Conservation (phyloP, 2,797 vertebrate species). For the Protosalanx chinensis region DNA sequence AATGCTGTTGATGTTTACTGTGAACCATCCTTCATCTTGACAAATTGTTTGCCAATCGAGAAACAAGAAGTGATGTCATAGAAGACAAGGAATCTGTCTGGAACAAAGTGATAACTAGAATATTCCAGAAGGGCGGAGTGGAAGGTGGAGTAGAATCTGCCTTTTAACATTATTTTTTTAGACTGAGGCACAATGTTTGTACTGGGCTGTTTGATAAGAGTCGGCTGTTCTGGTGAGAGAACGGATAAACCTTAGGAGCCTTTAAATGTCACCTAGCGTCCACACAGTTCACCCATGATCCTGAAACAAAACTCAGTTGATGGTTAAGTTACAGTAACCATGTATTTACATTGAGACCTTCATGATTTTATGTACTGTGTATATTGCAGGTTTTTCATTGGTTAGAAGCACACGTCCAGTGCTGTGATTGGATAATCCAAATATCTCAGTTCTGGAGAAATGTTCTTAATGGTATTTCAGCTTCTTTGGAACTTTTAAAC, state of each 20-base stretch:
- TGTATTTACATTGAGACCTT: background rate
- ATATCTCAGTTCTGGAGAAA: background rate
- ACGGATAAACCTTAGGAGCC: too few relatives aligned
- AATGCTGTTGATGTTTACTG: background rate
- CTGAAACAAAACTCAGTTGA: background rate
- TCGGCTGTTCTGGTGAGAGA: too few relatives aligned
- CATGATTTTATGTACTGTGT: background rate
- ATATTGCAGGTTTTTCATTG: background rate
- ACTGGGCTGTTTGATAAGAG: too few relatives aligned
- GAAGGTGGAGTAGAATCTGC: background rate
- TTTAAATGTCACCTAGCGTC: background rate
- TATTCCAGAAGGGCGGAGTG: too few relatives aligned
- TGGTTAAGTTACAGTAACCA: too few relatives aligned
- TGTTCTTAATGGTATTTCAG: background rate
- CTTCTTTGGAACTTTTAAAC: background rate
- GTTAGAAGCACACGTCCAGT: background rate
- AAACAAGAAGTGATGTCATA: background rate
- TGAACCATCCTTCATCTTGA: background rate
- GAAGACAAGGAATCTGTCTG: too few relatives aligned
- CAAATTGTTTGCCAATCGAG: background rate
- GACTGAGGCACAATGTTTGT: background rate
- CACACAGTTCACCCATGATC: background rate
- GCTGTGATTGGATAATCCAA: background rate
- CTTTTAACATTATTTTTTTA: conserved; percentile 4
- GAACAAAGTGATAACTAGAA: too few relatives aligned